Evolutionary conservation across 2,797 vertebrate genomes (phyloP).

Genomic region (Cuniculus paca): DNA sequence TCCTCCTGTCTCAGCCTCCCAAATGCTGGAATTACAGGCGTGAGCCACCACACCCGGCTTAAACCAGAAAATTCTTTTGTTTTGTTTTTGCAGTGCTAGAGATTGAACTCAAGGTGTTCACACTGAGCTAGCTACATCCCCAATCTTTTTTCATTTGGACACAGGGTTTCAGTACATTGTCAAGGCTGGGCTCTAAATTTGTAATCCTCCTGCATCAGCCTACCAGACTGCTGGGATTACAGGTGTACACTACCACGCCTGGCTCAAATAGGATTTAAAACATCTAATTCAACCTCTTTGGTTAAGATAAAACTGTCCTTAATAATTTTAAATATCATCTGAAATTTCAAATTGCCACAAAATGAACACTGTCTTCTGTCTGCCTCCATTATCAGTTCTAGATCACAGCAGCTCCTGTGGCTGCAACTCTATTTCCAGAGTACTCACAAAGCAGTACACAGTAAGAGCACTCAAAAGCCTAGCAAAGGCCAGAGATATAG

Average conservation of each 20-base stretch:
- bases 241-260: neutral
- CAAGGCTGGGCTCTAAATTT: neutral
- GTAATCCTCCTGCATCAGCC: neutral
- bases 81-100: neutral
- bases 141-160: neutral
- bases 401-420: neutral
- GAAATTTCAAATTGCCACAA: slow-evolving; percentile 61
- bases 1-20: no score
- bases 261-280: neutral
- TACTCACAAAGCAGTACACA: slow-evolving; percentile 9
- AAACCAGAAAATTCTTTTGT: neutral
- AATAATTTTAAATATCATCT: slow-evolving; percentile 52
- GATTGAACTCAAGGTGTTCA: neutral
- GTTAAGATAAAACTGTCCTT: slow-evolving; percentile 27
- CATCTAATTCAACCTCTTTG: neutral
- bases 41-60: no score
- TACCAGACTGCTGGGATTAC: neutral
- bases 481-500: neutral
- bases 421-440: slow-evolving; percentile 52
- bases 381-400: slow-evolving; percentile 16
- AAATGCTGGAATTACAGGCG: no score
- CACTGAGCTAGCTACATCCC: neutral
- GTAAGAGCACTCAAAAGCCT: neutral
- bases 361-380: neutral
- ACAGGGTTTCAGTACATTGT: neutral